phyloP scores from a whole-genome alignment of 2,797 vertebrate species.

The Bradypodion ventrale region DNA sequence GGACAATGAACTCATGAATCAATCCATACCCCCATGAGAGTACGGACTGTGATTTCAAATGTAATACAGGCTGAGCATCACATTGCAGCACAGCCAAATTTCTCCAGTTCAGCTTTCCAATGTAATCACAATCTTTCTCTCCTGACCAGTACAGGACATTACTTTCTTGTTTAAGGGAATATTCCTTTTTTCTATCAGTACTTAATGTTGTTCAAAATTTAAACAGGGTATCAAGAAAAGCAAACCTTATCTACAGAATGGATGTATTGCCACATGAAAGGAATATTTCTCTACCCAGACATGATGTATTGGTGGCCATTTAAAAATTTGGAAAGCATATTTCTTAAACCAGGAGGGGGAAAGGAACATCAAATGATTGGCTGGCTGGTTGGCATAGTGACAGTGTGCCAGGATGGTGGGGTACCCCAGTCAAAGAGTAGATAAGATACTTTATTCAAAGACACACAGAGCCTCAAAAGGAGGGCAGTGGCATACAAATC shows the following conservation, averaged over 20 bases:
- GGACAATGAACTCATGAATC: no score
- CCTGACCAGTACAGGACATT: neutral
- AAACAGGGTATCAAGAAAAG: neutral
- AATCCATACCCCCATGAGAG: no score
- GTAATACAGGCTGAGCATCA: no score
- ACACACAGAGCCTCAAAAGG: neutral
- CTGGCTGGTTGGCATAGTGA: neutral
- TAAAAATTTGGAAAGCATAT: neutral
- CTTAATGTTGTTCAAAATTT: neutral
- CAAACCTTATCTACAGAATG: neutral
- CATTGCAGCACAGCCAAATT: no score
- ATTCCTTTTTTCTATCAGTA: neutral
- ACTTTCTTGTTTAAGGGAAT: neutral
- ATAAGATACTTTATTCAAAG: constrained; percentile 17
- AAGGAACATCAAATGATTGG: constrained; percentile 6
- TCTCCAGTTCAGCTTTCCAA: no score
- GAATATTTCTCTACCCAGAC: neutral
- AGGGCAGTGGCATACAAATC: neutral
- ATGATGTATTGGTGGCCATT: neutral
- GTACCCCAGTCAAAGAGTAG: neutral
- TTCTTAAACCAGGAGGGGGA: constrained; percentile 16
- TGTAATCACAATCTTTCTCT: no score
- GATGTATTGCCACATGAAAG: neutral
- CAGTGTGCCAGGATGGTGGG: accelerated
- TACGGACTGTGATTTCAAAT: no score